These are phyloP conservation scores for Drosophila helvetica DNA, from an alignment of 2,888 invertebrate genomes.

Conservation along the genomic window DNA sequence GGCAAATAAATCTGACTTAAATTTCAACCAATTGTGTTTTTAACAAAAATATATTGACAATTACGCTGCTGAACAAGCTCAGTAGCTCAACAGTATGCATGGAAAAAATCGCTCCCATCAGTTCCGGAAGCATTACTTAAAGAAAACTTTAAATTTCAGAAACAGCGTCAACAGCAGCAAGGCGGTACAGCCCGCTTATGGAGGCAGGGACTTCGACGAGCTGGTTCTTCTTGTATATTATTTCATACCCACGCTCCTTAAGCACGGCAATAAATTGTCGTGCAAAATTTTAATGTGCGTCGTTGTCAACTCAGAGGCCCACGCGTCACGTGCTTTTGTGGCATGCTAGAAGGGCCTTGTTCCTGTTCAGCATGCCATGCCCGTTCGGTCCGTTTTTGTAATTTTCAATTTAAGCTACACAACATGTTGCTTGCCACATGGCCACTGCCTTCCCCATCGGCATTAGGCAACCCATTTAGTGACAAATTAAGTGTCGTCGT, in stretches of 20 bases:
- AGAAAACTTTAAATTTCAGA: slow-evolving; percentile 76
- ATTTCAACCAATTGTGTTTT: too few species aligned
- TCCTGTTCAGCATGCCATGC: slow-evolving; percentile 47
- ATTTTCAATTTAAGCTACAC: slow-evolving; percentile 74
- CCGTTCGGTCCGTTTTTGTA: slow-evolving; percentile 57
- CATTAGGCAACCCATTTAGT: slow-evolving; percentile 62
- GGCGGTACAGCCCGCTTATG: slow-evolving; percentile 24
- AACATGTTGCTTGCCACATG: slow-evolving; percentile 74
- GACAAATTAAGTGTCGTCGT: slow-evolving; percentile 72
- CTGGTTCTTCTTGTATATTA: slow-evolving; percentile 61
- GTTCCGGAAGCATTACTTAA: slow-evolving; percentile 70
- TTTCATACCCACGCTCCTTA: slow-evolving; percentile 76
- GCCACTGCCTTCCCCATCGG: slow-evolving; percentile 17
- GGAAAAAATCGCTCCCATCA: slow-evolving; percentile 76
- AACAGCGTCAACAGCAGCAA: slow-evolving; percentile 33
- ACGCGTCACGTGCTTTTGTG: slow-evolving; percentile 45
- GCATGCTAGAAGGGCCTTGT: slow-evolving; percentile 31
- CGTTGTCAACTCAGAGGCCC: slow-evolving; percentile 33
- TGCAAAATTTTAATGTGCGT: slow-evolving; percentile 73
- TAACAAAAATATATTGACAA: too few species aligned
- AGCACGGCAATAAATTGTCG: slow-evolving; percentile 73
- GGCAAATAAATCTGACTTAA: too few species aligned
- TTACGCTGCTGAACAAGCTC: too few species aligned
- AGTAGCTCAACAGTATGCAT: too few species aligned
- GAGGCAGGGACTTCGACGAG: slow-evolving; percentile 31